Evolutionary conservation across 2,888 invertebrate genomes (phyloP), one percentile per base, ranked within the genome.

Genomic region (Polietes domitor): DNA sequence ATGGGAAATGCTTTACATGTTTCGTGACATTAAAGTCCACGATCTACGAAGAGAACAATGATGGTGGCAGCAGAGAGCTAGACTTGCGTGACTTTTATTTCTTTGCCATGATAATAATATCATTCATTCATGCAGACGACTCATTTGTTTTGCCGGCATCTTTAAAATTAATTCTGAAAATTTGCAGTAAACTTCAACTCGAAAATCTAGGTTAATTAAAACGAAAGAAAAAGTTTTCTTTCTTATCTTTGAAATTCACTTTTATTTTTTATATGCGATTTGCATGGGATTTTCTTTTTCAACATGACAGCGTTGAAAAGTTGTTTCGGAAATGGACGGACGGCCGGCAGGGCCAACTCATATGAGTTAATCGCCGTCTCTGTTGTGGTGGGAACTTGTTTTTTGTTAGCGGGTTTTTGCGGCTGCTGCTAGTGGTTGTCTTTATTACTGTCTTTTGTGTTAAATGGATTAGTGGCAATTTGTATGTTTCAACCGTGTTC

Each of bases 201-300:
- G 10, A 63, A 47, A 68, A 71, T 43, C 41, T 28, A 77, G 71
- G 63, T 70, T 70, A 80, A 47, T 47, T n/a, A 50, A 50, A 77
- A 68, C 12, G 24, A 72, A 77, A 61, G 73, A 77, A 77, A 73
- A 70, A 74, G 55, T 68, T 50, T 9, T 63, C 70, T 43, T 50
- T n/a, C n/a, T 4, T 5, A n/a, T 68, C 3, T 43, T 24, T 43
- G 19, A 82, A 82, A 82, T 82, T 82, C 78, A 71, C 74, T 78
- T 75, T 82, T 78, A 63, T 53, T 75, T 75, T 74, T 70, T 37
- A 17, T 4, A 1, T 50, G 4, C 12, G 2, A 6, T 50, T n/a
- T 7, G 19, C 2, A 2, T 50, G 50, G n/a, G 9, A 37, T 37
- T 37, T 50, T 19, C 50, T 50, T 50, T 50, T 50, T 50, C 3